phyloP scores from a whole-genome alignment of 53 echinoderm and acorn worm genomes.

The Henricia sp. region DNA sequence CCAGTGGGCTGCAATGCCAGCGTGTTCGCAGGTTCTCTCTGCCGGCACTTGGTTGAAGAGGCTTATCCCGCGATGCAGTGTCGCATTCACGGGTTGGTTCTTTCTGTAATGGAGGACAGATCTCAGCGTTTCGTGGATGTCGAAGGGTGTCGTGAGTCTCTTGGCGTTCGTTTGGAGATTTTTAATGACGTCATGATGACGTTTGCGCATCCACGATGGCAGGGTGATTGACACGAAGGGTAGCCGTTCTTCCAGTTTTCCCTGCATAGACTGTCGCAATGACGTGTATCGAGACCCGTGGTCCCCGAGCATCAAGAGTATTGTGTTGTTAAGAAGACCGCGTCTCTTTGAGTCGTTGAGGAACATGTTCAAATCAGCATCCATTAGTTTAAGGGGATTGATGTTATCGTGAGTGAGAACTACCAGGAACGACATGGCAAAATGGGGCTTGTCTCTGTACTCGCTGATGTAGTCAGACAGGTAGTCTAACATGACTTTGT shows the following conservation, averaged over 20 bases:
- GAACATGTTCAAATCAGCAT: slow-evolving; percentile 48
- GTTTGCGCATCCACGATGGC: slow-evolving; percentile 49
- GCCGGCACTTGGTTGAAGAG: slow-evolving; percentile 61
- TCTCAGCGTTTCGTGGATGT: slow-evolving; percentile 57
- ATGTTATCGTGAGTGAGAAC: slow-evolving; percentile 67
- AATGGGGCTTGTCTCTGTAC: slow-evolving; percentile 56
- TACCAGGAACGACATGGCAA: slow-evolving; percentile 56
- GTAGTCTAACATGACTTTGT: slow-evolving; percentile 68
- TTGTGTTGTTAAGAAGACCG: slow-evolving; percentile 60
- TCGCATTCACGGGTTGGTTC: background rate
- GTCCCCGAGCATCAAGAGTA: slow-evolving; percentile 60
- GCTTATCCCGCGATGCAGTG: slow-evolving; percentile 47
- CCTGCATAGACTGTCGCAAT: slow-evolving; percentile 61
- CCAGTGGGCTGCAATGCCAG: slow-evolving; percentile 60
- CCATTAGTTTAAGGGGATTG: slow-evolving; percentile 54
- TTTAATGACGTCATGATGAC: slow-evolving; percentile 9
- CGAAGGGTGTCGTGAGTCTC: slow-evolving; percentile 66
- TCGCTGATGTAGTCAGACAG: slow-evolving; percentile 51
- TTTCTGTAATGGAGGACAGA: slow-evolving; percentile 30
- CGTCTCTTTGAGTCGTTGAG: background rate
- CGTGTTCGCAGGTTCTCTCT: slow-evolving; percentile 52
- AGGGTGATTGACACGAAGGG: slow-evolving; percentile 61
- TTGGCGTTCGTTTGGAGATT: slow-evolving; percentile 54
- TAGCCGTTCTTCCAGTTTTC: slow-evolving; percentile 71
- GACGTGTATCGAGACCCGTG: slow-evolving; percentile 61